Conservation (phyloP, 2,797 vertebrate genomes). For the Ctenopoma kingsleyae region DNA sequence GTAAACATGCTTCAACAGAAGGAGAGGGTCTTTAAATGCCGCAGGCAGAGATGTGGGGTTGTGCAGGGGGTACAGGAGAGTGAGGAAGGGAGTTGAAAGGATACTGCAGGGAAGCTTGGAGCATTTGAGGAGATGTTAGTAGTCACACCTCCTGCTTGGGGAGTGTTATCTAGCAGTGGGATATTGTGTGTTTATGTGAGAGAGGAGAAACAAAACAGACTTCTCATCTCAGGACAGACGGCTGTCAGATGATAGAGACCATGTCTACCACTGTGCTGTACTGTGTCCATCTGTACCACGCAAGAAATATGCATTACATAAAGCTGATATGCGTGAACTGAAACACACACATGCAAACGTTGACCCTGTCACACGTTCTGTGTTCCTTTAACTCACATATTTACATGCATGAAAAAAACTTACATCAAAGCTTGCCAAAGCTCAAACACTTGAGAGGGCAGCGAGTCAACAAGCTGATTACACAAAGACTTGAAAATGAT, state of each 20-base stretch:
- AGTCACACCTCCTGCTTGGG: slow-evolving; percentile 36
- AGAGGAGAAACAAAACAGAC: slow-evolving; percentile 40
- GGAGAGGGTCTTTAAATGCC: slow-evolving; percentile 65
- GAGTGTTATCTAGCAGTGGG: slow-evolving; percentile 39
- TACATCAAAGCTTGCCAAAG: slow-evolving; percentile 32
- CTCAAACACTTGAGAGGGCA: slow-evolving; percentile 57
- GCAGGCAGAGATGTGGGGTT: slow-evolving; percentile 40
- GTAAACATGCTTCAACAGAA: slow-evolving; percentile 79
- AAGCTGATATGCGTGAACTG: slow-evolving; percentile 27
- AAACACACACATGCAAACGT: slow-evolving; percentile 22
- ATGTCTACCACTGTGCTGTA: slow-evolving; percentile 24
- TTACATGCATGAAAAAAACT: slow-evolving; percentile 37
- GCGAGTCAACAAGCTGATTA: slow-evolving; percentile 68
- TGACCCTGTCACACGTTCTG: slow-evolving; percentile 12
- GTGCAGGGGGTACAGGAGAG: slow-evolving; percentile 25
- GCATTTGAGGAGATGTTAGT: slow-evolving; percentile 33
- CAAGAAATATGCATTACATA: slow-evolving; percentile 33
- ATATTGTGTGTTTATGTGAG: slow-evolving; percentile 62
- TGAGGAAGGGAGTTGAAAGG: slow-evolving; percentile 31
- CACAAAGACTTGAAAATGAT: slow-evolving; percentile 48
- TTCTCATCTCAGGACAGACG: slow-evolving; percentile 32
- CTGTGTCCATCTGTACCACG: slow-evolving; percentile 10
- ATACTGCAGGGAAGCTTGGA: slow-evolving; percentile 39
- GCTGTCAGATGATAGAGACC: slow-evolving; percentile 64
- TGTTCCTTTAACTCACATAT: slow-evolving; percentile 31